Conservation (phyloP, 2,113 vertebrate species). For the Rhinolophus ferrumequinum region DNA sequence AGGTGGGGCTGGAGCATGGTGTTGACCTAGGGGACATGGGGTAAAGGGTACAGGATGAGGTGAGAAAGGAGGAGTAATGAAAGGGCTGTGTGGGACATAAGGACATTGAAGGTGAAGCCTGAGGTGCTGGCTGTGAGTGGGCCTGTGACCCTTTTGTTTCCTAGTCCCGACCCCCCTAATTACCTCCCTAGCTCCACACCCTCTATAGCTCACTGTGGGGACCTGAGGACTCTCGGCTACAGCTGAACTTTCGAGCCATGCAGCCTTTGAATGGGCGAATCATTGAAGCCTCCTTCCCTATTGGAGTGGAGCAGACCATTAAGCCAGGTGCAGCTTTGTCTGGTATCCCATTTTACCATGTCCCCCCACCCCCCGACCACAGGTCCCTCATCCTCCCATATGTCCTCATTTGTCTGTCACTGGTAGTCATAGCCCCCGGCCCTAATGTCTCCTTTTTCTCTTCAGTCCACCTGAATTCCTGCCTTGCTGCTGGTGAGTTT, state of each 20-base stretch:
- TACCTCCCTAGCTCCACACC: conserved; percentile 61
- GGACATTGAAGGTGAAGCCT: not conserved
- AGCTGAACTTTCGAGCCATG: conserved; percentile 75
- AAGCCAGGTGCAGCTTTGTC: conserved; percentile 61
- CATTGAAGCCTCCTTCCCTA: conserved; percentile 70
- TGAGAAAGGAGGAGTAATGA: not conserved
- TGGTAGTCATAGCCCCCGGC: not conserved
- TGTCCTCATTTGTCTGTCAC: not conserved
- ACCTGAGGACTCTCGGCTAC: conserved; percentile 59
- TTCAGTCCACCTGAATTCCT: conserved; percentile 43
- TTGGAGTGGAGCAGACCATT: not conserved
- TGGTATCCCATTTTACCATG: not conserved
- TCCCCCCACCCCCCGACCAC: not conserved
- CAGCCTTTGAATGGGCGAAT: conserved; percentile 77
- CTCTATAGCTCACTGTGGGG: conserved; percentile 72
- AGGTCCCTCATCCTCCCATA: not conserved
- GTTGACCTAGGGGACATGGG: not conserved
- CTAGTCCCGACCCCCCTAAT: not conserved
- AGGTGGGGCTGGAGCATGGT: conserved; percentile 79
- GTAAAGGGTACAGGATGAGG: not conserved
- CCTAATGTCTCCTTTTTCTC: not conserved
- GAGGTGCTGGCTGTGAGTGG: not conserved
- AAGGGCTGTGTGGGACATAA: fast-evolving
- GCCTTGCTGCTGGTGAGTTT: not conserved
- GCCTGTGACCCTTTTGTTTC: not conserved